Evolutionary conservation across 2,888 invertebrate genomes (phyloP).

Genomic region (Biston stratarius): DNA sequence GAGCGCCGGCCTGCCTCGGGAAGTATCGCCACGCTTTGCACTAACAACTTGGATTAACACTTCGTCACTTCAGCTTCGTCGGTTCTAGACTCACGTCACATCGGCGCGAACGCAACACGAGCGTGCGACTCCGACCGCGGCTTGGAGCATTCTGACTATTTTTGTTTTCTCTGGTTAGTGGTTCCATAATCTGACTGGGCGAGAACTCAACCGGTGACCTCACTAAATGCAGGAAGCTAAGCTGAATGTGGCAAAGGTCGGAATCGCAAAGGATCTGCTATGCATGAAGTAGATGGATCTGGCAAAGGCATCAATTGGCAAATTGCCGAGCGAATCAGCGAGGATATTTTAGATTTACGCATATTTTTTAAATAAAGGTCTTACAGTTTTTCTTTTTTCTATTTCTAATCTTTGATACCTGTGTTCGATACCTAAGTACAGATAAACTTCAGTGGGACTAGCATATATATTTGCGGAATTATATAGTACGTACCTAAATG

Average conservation of each 20-base stretch:
- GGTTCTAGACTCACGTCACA: constrained; percentile 19
- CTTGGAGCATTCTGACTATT: constrained; percentile 57
- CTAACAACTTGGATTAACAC: constrained; percentile 57
- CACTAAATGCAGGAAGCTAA: constrained; percentile 66
- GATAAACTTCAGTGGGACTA: too few relatives aligned
- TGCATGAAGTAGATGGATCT: background rate
- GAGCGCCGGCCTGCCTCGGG: constrained; percentile 49
- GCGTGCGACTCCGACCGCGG: constrained; percentile 50
- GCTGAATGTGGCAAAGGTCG: constrained; percentile 59
- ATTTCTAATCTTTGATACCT: constrained; percentile 8
- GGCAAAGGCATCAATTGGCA: constrained; percentile 19
- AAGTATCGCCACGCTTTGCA: constrained; percentile 55
- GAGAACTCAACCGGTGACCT: constrained; percentile 60
- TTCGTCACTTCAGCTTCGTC: constrained; percentile 50
- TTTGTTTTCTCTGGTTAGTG: constrained; percentile 1
- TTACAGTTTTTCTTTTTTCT: background rate
- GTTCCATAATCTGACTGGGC: background rate
- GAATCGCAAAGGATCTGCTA: constrained; percentile 27
- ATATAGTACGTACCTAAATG: too few relatives aligned
- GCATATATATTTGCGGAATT: background rate
- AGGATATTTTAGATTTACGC: constrained; percentile 22
- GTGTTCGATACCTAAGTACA: background rate
- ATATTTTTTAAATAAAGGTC: constrained; percentile 5
- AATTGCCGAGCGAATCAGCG: constrained; percentile 24
- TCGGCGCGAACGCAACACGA: constrained; percentile 47